Percentiles rank a stretch among this genome's conserved stretches.
These are phyloP conservation scores for Pituophis catenifer DNA, from an alignment of 2,113 vertebrate genomes.

Conservation along the genomic window DNA sequence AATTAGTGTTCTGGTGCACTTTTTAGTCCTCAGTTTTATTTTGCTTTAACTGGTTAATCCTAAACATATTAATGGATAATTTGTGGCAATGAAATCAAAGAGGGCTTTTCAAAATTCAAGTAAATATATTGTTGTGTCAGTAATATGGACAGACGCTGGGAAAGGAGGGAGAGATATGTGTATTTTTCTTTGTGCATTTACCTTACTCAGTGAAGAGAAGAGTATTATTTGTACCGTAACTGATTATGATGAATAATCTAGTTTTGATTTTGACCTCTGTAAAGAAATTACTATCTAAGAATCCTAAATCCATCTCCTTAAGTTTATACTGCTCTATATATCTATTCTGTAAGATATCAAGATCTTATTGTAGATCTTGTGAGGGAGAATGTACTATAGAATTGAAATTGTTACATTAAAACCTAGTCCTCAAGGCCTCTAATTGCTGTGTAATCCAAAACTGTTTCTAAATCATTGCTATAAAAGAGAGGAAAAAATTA, in stretches of 20 bases:
- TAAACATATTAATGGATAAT: neutral
- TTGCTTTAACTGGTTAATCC: constrained; percentile 41
- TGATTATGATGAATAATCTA: constrained; percentile 69
- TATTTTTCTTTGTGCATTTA: constrained; percentile 80
- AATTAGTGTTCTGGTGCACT: constrained; percentile 71
- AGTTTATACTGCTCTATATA: constrained; percentile 59
- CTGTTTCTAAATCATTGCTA: constrained; percentile 51
- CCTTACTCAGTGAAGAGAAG: constrained; percentile 70
- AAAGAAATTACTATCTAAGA: constrained; percentile 69
- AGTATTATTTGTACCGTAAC: constrained; percentile 74
- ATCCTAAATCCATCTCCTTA: constrained; percentile 68
- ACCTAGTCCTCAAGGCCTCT: constrained; percentile 43
- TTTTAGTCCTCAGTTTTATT: constrained; percentile 67
- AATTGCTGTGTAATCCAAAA: constrained; percentile 34
- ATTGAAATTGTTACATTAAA: constrained; percentile 46
- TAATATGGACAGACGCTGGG: neutral
- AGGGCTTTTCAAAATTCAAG: neutral
- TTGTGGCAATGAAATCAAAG: neutral
- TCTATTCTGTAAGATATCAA: constrained; percentile 61
- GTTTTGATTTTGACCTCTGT: constrained; percentile 65
- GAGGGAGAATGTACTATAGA: constrained; percentile 42
- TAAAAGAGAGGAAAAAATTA: constrained; percentile 10
- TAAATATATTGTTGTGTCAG: neutral
- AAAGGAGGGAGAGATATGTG: constrained; percentile 40
- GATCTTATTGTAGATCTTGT: constrained; percentile 17